Conservation (phyloP, 2,888 invertebrate species). For the Mantis religiosa region DNA sequence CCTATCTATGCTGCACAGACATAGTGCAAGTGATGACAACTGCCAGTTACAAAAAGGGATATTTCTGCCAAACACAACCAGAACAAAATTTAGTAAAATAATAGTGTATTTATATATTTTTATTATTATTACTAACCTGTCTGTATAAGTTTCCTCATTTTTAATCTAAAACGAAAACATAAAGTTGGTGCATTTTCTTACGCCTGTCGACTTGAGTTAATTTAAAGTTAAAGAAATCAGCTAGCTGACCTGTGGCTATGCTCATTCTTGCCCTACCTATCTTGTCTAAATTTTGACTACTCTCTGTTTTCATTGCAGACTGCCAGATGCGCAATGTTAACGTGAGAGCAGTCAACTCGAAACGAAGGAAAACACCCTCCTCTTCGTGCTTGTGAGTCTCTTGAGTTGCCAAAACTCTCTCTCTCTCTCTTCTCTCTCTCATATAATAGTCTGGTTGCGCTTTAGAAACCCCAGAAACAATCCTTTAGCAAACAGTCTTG, state of each 20-base stretch:
- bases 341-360: constrained; percentile 67
- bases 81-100: neutral
- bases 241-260: constrained; percentile 14
- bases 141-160: neutral
- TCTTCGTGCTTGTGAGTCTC: constrained; percentile 65
- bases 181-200: neutral
- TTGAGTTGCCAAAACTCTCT: constrained; percentile 36
- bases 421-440: constrained; percentile 36
- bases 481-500: constrained; percentile 28
- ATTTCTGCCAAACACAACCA: neutral
- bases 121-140: neutral
- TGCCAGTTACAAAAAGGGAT: neutral
- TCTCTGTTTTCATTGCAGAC: constrained; percentile 70
- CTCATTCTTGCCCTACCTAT: constrained; percentile 16
- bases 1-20: neutral
- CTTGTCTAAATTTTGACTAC: constrained; percentile 44
- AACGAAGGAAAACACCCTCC: constrained; percentile 63
- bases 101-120: neutral
- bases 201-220: neutral
- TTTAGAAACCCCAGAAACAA: constrained; percentile 26
- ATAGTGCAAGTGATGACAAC: constrained; percentile 3
- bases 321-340: constrained; percentile 71
- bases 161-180: neutral
- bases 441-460: constrained; percentile 32
- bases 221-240: neutral